A percentile compares a stretch with the other conserved stretches of the same genome.
phyloP scores from a whole-genome alignment of 2,113 vertebrate species.

The Petrocephalus zakoni region DNA sequence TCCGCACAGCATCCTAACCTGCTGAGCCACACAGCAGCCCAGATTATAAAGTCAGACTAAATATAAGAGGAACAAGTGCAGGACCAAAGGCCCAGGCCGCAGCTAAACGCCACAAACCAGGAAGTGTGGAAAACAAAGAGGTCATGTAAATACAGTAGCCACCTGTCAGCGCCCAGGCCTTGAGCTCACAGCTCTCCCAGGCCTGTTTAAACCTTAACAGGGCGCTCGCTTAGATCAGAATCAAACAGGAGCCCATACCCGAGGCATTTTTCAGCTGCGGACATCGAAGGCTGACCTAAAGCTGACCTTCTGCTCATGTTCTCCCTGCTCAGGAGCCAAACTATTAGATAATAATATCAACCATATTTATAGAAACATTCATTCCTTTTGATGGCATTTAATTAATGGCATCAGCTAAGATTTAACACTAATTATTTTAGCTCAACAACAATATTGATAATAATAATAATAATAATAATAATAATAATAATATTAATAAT shows the following conservation, averaged over 20 bases:
- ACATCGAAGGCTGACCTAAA: background rate
- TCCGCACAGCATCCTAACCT: background rate
- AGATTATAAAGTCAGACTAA: background rate
- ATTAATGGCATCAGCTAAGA: background rate
- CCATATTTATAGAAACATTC: background rate
- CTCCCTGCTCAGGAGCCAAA: background rate
- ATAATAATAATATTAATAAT: background rate
- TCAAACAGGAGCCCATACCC: background rate
- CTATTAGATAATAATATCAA: background rate
- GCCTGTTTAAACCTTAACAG: constrained; percentile 4
- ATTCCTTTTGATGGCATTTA: background rate
- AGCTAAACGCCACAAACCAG: background rate
- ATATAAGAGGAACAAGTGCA: background rate
- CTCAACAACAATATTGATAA: background rate
- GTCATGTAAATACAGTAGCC: background rate
- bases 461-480: too few species aligned
- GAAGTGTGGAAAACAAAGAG: background rate
- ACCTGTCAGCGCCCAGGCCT: background rate
- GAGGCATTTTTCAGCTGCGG: background rate
- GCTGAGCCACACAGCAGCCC: background rate
- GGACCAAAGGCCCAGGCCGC: background rate
- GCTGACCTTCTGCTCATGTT: background rate
- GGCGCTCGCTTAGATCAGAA: background rate
- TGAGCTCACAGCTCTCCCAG: background rate
- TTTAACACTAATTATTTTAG: background rate